Conservation (phyloP, 23 tunicate species). For the Styela clava region DNA sequence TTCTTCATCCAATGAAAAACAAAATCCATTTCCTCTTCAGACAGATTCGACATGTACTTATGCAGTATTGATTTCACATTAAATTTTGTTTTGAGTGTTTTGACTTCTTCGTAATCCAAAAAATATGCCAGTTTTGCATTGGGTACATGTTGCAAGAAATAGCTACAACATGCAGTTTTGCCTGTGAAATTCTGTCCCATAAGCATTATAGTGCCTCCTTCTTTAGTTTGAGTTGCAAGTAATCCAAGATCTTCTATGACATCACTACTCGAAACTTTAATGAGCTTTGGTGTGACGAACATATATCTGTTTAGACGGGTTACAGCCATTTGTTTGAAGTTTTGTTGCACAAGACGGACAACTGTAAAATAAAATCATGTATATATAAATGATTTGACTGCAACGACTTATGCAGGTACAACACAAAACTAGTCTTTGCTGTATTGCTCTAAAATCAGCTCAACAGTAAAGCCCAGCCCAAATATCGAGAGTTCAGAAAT, state of each 20-base stretch:
- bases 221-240: background rate
- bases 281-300: background rate
- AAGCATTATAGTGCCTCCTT: background rate
- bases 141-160: background rate
- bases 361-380: too few species aligned
- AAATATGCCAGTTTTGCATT: background rate
- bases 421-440: too few species aligned
- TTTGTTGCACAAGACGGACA: background rate
- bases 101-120: background rate
- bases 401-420: too few species aligned
- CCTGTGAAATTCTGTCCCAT: background rate
- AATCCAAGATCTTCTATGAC: background rate
- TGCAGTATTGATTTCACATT: background rate
- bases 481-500: too few species aligned
- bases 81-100: background rate
- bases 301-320: background rate
- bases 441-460: too few species aligned
- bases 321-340: background rate
- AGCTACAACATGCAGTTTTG: background rate
- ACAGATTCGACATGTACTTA: background rate
- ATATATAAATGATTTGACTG: too few species aligned
- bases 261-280: background rate
- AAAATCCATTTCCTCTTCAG: background rate
- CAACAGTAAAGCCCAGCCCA: too few species aligned
- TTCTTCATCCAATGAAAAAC: conserved; percentile 2